phyloP scores from a whole-genome alignment of 2,888 invertebrate genomes.

The Hetaerina titia region DNA sequence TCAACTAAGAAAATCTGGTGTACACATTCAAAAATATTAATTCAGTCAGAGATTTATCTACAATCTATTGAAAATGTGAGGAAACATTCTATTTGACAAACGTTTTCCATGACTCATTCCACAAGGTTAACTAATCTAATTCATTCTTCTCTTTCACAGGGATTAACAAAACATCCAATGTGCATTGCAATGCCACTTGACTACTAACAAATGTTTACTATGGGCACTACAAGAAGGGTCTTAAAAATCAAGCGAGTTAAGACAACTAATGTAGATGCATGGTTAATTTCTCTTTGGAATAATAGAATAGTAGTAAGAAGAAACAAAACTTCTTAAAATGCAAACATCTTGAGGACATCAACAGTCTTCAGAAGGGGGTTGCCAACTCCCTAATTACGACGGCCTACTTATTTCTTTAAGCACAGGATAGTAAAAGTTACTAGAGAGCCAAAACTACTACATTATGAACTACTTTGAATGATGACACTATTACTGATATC shows the following conservation, averaged over 20 bases:
- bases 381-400: constrained; percentile 40
- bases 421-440: too few species aligned
- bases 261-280: not conserved
- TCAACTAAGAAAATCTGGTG: not conserved
- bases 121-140: not conserved
- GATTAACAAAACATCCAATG: not conserved
- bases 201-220: not conserved
- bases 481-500: too few species aligned
- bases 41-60: not conserved
- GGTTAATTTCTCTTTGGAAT: not conserved
- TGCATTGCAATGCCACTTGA: not conserved
- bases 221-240: not conserved
- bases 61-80: not conserved
- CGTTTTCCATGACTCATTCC: not conserved
- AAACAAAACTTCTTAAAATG: not conserved
- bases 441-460: too few species aligned
- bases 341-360: constrained; percentile 36
- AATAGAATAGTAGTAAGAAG: not conserved
- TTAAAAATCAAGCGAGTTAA: not conserved
- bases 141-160: not conserved
- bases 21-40: not conserved
- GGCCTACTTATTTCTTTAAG: not conserved
- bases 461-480: too few species aligned
- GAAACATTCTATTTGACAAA: not conserved
- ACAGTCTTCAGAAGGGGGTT: constrained; percentile 27